Percentiles rank a stretch among this genome's conserved stretches.
phyloP scores from a whole-genome alignment of 1,140 invertebrate species.

The Phymorhynchus buccinoides region DNA sequence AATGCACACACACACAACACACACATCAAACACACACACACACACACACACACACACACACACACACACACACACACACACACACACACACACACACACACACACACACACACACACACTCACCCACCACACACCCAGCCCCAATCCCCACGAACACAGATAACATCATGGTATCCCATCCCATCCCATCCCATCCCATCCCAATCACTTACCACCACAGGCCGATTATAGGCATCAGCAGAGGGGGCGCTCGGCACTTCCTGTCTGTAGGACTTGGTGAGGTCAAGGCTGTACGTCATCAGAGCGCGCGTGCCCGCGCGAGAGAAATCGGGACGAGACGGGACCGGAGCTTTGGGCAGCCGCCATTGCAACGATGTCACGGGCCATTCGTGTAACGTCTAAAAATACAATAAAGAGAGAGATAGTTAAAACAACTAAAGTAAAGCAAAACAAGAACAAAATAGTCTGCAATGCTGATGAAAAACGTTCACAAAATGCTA shows the following conservation, averaged over 20 bases:
- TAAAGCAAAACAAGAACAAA: no score
- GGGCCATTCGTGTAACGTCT: constrained; percentile 48
- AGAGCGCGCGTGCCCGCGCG: constrained; percentile 46
- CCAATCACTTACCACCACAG: neutral
- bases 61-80: neutral
- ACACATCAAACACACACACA: no score
- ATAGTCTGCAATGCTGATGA: no score
- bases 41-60: neutral
- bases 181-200: no score
- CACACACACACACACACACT: neutral
- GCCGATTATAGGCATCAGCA: no score
- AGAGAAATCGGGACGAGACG: constrained; percentile 62
- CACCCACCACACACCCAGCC: no score
- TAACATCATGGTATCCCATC: no score
- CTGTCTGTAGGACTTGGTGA: constrained; percentile 13
- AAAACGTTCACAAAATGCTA: no score
- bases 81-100: neutral
- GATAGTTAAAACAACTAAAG: no score
- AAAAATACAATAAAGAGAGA: neutral
- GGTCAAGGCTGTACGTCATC: constrained; percentile 20
- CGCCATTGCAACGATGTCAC: constrained; percentile 62
- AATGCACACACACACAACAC: neutral
- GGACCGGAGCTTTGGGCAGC: constrained; percentile 63
- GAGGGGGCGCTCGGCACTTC: neutral
- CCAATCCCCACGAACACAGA: neutral